Base-by-base conservation (phyloP, 2,888 invertebrate species). In the Leucophenga montana region DNA sequence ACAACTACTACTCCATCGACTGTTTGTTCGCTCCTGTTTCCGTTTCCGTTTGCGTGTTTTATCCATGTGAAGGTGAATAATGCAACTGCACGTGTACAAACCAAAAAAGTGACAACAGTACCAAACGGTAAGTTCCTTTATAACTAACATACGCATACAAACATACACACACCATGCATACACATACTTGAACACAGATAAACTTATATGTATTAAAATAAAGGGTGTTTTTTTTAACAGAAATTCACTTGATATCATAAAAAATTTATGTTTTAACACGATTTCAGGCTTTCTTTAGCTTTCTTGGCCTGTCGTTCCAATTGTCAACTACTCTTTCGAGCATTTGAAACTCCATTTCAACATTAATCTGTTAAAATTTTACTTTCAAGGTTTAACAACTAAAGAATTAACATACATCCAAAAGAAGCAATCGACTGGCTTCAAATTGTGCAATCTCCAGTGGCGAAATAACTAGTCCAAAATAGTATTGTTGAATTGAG, bases 71-170 rank as follows among this genome's bases (percentile, higher is more conserved):
- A 97, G 98, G 98, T 99, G 90, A 99, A 99, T 93, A 99, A 99
- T 92, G 99, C 99, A 85, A 99, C 99, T 86, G 99, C 99, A 87
- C 93, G 99, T 92, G 98, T 99, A 90, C 98, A 99, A 93, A 98
- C 98, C 88, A 88, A 89, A 94, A 99, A 99, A 92, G 95, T 96
- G 84, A 93, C 96, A 82, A 92, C 95, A 85, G 93, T 97, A 89
- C 95, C 96, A 85, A 94, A 95, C 92, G 96, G 96, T 96, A 91
- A 93, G 95, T 90, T 79, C 68, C 73, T 75, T 72, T 73, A 67
- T 69, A 73, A 48, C 69, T 39, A 73, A 65, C 71, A 67, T 3
- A 73, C 72, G 69, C 67, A 66, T 66, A 64, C 64, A 70, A 22
- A 18, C 39, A 67, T 20, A 48, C 44, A 62, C 39, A n/a, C 39